Evolutionary conservation across 2,797 vertebrate genomes (phyloP).

Genomic region (Liparis tanakae): DNA sequence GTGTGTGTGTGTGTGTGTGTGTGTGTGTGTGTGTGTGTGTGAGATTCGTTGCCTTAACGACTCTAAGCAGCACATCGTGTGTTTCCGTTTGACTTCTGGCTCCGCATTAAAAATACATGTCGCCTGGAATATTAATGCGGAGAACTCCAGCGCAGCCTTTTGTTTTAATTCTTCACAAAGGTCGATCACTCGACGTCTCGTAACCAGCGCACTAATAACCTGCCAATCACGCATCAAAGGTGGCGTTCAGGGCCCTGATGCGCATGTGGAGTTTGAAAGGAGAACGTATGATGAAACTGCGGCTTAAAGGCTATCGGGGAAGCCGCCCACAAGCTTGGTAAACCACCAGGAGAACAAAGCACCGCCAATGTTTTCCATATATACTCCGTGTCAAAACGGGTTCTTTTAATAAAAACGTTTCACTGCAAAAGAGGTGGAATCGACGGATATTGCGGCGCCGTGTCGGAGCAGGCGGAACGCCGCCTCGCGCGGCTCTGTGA

Average conservation of each 20-base stretch:
- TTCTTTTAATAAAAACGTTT: background rate
- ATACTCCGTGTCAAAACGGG: background rate
- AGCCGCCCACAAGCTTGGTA: background rate
- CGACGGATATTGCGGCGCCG: background rate
- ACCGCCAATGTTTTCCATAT: background rate
- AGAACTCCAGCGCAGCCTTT: background rate
- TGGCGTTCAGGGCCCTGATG: background rate
- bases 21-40: too few relatives aligned
- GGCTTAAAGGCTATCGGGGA: background rate
- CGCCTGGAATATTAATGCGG: slow-evolving; percentile 1
- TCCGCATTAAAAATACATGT: slow-evolving; percentile 20
- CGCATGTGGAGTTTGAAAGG: background rate
- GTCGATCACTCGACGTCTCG: background rate
- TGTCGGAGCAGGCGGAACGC: background rate
- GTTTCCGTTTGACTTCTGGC: slow-evolving; percentile 7
- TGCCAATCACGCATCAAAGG: slow-evolving; percentile 11
- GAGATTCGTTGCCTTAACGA: too few relatives aligned
- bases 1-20: too few relatives aligned
- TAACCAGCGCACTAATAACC: slow-evolving; percentile 9
- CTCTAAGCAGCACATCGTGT: slow-evolving; percentile 17
- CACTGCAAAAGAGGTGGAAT: background rate
- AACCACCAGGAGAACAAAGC: background rate
- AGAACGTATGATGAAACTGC: background rate
- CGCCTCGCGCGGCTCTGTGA: background rate
- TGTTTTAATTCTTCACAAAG: slow-evolving; percentile 14